Evolutionary conservation across 2,113 vertebrate species (phyloP), one percentile per base, ranked within the genome.

Genomic region (Fukomys damarensis): DNA sequence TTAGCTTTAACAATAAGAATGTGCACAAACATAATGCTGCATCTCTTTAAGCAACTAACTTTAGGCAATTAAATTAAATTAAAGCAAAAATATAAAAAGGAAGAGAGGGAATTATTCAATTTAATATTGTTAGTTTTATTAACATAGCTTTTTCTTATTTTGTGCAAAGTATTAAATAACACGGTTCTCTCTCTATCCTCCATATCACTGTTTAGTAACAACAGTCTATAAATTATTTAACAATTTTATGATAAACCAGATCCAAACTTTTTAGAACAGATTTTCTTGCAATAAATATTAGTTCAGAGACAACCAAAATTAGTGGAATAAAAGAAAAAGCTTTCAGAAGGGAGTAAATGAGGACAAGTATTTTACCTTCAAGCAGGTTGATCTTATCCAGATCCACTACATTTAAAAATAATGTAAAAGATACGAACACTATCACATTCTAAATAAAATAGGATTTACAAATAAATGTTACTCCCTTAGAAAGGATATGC

Each of bases 11-110:
- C 98, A 99, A 98, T 98, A 98, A 98, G 98, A 98, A 98, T 96
- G 98, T 90, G 96, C 97, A 95, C 72, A 96, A 98, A 98, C 97
- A 98, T 98, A 98, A 98, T 97, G 98, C 98, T 74, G 97, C 97
- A 96, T 98, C 98, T 99, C 98, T 98, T 99, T 98, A 98, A 98
- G 98, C 98, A 98, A 98, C 98, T 99, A 98, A 99, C 98, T 99
- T 99, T 98, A 98, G 98, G 98, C 99, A 98, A 99, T 99, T 98
- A 99, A 98, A 99, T 98, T 98, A 99, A 99, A 99, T 98, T 98
- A 98, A 98, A 98, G 98, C 98, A 98, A 98, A 98, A 98, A 98
- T 98, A 98, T 97, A 98, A 98, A 98, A 95, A 98, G 98, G 98
- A 98, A 98, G 97, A 98, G 96, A 98, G 98, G 98, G 98, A 98